Percentiles rank a stretch among this genome's conserved stretches.
These are phyloP conservation scores for Rhynchomys soricoides DNA, from an alignment of 2,113 vertebrate species.

Conservation along the genomic window DNA sequence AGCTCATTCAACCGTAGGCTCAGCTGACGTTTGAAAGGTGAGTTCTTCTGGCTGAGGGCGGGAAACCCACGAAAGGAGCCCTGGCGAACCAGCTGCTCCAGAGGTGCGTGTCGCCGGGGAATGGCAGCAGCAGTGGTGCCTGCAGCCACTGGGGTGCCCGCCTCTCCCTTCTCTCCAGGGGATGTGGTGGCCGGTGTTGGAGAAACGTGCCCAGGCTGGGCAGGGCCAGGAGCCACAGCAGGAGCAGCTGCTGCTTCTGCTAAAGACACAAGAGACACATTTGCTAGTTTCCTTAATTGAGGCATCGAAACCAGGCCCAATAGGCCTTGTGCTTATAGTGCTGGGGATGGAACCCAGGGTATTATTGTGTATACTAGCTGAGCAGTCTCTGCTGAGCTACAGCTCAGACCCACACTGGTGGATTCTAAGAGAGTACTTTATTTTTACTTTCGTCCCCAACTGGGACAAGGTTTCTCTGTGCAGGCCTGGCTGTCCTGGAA, in stretches of 20 bases:
- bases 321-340: background rate
- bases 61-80: slow-evolving; percentile 96
- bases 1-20: slow-evolving; percentile 95
- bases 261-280: background rate
- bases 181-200: slow-evolving; percentile 90
- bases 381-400: background rate
- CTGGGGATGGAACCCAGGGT: background rate
- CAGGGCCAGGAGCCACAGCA: slow-evolving; percentile 67
- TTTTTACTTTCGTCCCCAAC: background rate
- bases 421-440: background rate
- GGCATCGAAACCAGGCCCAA: background rate
- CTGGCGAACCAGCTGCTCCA: slow-evolving; percentile 95
- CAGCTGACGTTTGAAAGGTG: slow-evolving; percentile 95
- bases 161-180: slow-evolving; percentile 89
- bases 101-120: slow-evolving; percentile 93
- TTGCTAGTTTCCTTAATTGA: background rate
- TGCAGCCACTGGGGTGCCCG: slow-evolving; percentile 81
- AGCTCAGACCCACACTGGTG: background rate
- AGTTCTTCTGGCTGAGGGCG: slow-evolving; percentile 94
- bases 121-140: slow-evolving; percentile 88
- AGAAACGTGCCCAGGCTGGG: slow-evolving; percentile 88
- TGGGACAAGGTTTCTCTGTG: background rate
- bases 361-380: background rate
- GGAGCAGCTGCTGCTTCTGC: slow-evolving; percentile 79
- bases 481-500: background rate